These are phyloP conservation scores for Crocallis elinguaria DNA, from an alignment of 2,888 invertebrate genomes.

Conservation along the genomic window DNA sequence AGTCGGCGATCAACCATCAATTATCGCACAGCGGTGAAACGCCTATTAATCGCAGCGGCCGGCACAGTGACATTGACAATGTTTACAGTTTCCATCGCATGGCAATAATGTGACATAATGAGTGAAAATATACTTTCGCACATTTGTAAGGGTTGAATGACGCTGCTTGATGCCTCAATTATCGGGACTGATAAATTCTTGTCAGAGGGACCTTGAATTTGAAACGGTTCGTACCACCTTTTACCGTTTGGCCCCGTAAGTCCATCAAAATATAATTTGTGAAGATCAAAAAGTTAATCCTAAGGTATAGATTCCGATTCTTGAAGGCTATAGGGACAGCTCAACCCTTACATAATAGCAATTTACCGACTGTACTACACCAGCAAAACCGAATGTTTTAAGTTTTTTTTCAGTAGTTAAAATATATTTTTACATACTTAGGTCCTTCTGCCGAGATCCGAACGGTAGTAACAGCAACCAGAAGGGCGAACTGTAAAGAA, in stretches of 20 bases:
- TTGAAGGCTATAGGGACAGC: too few species aligned
- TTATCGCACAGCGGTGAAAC: conserved; percentile 64
- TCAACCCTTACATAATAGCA: not conserved
- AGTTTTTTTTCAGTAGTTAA: not conserved
- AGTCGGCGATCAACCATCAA: conserved; percentile 49
- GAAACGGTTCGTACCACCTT: not conserved
- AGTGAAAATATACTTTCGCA: conserved; percentile 37
- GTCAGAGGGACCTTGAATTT: not conserved
- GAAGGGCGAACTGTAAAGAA: conserved; percentile 75
- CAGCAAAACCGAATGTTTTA: not conserved
- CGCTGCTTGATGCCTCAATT: conserved; percentile 18
- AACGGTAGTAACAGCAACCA: conserved; percentile 73
- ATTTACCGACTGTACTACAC: not conserved
- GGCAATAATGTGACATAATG: conserved; percentile 42
- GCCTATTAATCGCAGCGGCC: conserved; percentile 63
- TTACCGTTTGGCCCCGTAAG: not conserved
- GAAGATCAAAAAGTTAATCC: too few species aligned
- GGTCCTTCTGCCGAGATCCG: conserved; percentile 72
- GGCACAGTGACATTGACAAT: conserved; percentile 65
- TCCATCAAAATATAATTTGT: too few species aligned
- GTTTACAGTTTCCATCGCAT: conserved; percentile 56
- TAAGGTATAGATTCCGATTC: too few species aligned
- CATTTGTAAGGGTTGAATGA: conserved; percentile 26
- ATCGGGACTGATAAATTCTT: not conserved
- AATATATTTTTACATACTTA: conserved; percentile 64